Evolutionary conservation across 2,113 vertebrate species (phyloP).

Genomic region (Coptodon bakossiorum): DNA sequence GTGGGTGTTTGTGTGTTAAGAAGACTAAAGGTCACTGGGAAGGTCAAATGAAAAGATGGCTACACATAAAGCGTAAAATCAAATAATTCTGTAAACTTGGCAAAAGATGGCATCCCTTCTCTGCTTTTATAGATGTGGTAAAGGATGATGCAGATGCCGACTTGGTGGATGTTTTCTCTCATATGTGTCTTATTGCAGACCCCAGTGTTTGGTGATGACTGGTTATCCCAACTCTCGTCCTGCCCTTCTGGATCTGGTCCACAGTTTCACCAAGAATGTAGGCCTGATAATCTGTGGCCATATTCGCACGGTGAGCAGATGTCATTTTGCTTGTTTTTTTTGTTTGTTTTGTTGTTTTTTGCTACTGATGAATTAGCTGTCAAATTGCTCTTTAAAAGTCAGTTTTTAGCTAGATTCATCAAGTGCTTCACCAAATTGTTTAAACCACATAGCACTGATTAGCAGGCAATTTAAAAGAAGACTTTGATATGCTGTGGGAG

Average conservation of each 20-base stretch:
- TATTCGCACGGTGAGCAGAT: slow-evolving; percentile 81
- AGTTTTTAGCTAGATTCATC: not conserved
- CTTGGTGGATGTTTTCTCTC: not conserved
- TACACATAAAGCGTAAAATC: not conserved
- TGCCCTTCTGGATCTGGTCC: slow-evolving; percentile 90
- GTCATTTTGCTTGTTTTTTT: not conserved
- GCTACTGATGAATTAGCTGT: not conserved
- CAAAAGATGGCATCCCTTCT: not conserved
- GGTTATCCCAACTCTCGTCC: slow-evolving; percentile 91
- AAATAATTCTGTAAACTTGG: not conserved
- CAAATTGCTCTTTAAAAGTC: not conserved
- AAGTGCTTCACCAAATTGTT: not conserved
- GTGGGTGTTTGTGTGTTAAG: not conserved
- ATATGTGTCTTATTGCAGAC: slow-evolving; percentile 67
- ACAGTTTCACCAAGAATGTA: slow-evolving; percentile 96
- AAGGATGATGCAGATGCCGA: not conserved
- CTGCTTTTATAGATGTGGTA: not conserved
- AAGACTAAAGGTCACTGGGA: not conserved
- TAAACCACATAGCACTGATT: not conserved
- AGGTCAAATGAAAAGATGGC: slow-evolving; percentile 6
- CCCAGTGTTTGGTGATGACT: slow-evolving; percentile 97
- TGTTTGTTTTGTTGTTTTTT: not conserved
- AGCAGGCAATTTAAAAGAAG: not conserved
- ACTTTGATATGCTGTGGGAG: not conserved
- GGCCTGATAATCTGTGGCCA: slow-evolving; percentile 97